Evolutionary conservation across 2,888 invertebrate genomes (phyloP), one percentile per base, ranked within the genome.

Genomic region (Xestia c-nigrum): DNA sequence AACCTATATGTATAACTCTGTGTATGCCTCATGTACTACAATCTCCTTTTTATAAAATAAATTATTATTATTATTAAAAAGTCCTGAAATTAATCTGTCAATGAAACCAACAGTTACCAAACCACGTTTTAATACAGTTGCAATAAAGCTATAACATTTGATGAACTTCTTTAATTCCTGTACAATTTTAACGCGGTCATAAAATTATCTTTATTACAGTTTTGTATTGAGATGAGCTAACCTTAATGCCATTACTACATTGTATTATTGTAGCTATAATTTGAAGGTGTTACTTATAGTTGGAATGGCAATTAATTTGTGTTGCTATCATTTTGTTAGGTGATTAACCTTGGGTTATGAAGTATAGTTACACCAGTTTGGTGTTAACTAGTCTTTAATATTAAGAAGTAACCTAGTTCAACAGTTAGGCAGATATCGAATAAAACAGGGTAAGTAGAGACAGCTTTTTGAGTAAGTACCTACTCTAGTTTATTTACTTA

Each of bases 191-290:
- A 61, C 38, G 21, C 5, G 31, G 7, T 46, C 9, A 74, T 81
- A 80, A 81, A 85, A 77, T 66, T 74, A 69, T 43, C 3, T 50
- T 83, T 72, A 85, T 82, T 46, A 50, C 77, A 0, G 14, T 74
- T 80, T 80, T 67, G 70, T 46, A 50, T 38, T 2, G 46, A 57
- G 55, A 65, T 80, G 69, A 46, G 14, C 31, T 31, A 69, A 78
- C 55, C 0, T 21, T 24, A 72, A 24, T 50, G 12, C 50, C 31
- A 50, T 75, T 74, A 61, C 50, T 79, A 19, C 52, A 65, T 43
- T 72, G 63, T 65, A 57, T 31, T 75, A 59, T 65, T 72, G 21
- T 61, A 31, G 7, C 61, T 81, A 67, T 81, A 67, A 84, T 70
- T 80, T 70, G 14, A 67, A 74, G 38, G 84, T 79, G 84, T 81